Percentiles rank a stretch among this genome's conserved stretches.
Evolutionary conservation across 2,797 vertebrate species (phyloP).

Genomic region (Vireo griseus): DNA sequence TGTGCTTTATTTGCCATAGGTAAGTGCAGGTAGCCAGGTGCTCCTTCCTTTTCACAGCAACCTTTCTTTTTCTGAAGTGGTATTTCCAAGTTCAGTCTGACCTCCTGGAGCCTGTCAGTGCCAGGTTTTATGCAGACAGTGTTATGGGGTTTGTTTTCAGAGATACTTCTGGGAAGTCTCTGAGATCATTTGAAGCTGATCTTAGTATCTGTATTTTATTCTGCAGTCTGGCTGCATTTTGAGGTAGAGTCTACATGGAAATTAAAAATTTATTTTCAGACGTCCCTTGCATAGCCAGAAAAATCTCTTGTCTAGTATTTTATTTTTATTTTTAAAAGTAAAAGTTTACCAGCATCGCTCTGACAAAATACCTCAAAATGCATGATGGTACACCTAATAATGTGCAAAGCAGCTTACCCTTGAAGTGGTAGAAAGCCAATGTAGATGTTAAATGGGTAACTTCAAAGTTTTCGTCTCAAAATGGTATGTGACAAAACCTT

Average conservation of each 20-base stretch:
- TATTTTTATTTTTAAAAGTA: background rate
- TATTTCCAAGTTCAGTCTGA: background rate
- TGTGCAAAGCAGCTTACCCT: background rate
- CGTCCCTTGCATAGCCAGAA: background rate
- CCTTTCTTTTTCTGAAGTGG: background rate
- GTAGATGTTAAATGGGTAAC: background rate
- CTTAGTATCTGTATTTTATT: background rate
- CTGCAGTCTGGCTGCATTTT: background rate
- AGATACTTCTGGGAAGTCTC: background rate
- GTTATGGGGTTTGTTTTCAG: background rate
- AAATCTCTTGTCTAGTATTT: background rate
- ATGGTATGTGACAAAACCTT: background rate
- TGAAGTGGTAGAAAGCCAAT: background rate
- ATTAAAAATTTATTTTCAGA: background rate
- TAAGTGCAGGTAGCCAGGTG: background rate
- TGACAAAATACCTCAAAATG: background rate
- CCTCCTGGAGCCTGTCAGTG: background rate
- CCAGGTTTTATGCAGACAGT: background rate
- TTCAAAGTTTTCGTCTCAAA: background rate
- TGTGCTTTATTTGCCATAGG: background rate
- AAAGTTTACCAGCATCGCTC: background rate
- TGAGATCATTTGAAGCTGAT: background rate
- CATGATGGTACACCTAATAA: background rate
- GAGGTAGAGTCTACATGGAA: background rate
- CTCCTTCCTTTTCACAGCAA: background rate